phyloP scores from a whole-genome alignment of 2,888 invertebrate species.

The Ophonus ardosiacus region DNA sequence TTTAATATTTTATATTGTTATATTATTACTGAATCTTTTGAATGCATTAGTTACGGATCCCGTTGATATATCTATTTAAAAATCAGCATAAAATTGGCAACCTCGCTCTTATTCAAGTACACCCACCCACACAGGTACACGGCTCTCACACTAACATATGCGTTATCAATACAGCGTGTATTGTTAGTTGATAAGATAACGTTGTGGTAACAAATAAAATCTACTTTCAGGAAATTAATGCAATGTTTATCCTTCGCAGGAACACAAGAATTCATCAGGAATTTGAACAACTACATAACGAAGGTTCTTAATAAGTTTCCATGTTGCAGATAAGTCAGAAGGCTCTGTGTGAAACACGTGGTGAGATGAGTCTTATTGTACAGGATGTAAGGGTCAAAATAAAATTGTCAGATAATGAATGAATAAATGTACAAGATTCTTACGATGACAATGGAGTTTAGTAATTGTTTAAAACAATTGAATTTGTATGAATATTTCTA shows the following conservation, averaged over 20 bases:
- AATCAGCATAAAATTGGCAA: constrained; percentile 39
- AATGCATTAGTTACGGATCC: not conserved
- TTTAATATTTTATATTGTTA: constrained; percentile 4
- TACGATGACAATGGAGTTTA: no score
- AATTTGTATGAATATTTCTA: no score
- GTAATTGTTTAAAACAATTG: no score
- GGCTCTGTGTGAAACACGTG: no score
- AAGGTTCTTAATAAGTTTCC: not conserved
- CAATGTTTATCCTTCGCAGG: not conserved
- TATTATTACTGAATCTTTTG: not conserved
- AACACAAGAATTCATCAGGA: not conserved
- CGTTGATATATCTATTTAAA: not conserved
- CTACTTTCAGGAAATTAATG: constrained; percentile 21
- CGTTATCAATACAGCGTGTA: constrained; percentile 48
- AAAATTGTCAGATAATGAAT: no score
- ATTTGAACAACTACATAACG: not conserved
- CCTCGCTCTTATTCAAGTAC: constrained; percentile 21
- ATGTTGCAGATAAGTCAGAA: no score
- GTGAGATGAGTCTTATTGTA: no score
- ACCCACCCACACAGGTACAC: constrained; percentile 30
- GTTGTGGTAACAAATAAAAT: constrained; percentile 13
- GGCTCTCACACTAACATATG: constrained; percentile 1
- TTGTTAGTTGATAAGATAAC: constrained; percentile 54
- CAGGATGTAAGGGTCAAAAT: no score
- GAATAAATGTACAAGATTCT: no score